Evolutionary conservation across 2,797 vertebrate species (phyloP).

Genomic region (Siniperca obscura): DNA sequence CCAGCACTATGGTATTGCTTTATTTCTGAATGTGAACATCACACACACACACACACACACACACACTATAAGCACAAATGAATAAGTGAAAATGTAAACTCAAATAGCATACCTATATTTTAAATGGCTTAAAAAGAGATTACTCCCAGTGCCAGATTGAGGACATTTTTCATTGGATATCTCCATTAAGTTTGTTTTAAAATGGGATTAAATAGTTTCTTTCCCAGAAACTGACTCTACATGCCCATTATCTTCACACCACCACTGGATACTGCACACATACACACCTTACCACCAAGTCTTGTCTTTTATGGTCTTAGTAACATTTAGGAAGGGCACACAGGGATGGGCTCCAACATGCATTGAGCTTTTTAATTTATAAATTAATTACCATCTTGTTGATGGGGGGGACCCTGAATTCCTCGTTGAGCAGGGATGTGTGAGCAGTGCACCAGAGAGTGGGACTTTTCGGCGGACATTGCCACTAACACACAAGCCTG

Average conservation of each 20-base stretch:
- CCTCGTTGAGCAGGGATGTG: constrained; percentile 71
- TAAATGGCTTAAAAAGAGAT: background rate
- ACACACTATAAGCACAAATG: constrained; percentile 1
- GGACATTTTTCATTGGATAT: background rate
- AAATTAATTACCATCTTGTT: background rate
- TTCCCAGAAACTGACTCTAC: background rate
- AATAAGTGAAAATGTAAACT: background rate
- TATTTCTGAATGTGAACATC: background rate
- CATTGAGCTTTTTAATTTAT: background rate
- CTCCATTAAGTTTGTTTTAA: background rate
- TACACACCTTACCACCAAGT: background rate
- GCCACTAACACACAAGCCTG: constrained; percentile 56
- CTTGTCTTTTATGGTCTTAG: background rate
- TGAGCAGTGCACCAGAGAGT: constrained; percentile 74
- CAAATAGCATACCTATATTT: background rate
- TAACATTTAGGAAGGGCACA: background rate
- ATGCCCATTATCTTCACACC: background rate
- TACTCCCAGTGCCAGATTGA: accelerated
- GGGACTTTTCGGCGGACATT: constrained; percentile 40
- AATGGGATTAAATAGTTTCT: background rate
- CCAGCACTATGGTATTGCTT: constrained; percentile 81
- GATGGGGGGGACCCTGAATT: background rate
- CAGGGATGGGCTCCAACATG: background rate
- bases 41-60: background rate
- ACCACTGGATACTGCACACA: background rate